Percentiles rank a stretch among this genome's conserved stretches.
Evolutionary conservation across 1,140 invertebrate species (phyloP).

Genomic region (Pseudomyrmex flavicornis): DNA sequence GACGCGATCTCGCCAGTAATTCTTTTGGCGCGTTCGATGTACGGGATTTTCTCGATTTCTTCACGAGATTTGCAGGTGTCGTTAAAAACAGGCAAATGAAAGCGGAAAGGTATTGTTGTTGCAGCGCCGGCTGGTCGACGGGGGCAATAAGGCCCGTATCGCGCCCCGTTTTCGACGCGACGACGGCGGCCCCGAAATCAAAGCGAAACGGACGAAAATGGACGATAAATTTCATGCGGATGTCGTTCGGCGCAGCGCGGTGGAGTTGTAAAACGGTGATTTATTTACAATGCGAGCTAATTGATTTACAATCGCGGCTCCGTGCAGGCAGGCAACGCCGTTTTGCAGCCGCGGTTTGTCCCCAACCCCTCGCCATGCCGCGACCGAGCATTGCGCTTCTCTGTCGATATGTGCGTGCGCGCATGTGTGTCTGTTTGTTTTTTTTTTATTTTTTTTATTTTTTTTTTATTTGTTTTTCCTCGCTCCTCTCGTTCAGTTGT

Average conservation of each 20-base stretch:
- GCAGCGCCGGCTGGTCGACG: neutral
- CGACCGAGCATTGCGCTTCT: slow-evolving; percentile 15
- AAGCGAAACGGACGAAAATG: slow-evolving; percentile 76
- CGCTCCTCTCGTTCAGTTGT: slow-evolving; percentile 22
- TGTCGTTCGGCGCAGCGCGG: slow-evolving; percentile 76
- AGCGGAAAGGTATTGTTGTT: neutral
- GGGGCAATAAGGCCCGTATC: slow-evolving; percentile 24
- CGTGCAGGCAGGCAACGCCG: slow-evolving; percentile 67
- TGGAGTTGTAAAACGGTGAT: slow-evolving; percentile 83
- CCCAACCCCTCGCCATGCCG: slow-evolving; percentile 8
- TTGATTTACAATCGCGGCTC: slow-evolving; percentile 83
- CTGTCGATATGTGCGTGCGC: neutral
- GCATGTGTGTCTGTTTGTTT: too few relatives aligned
- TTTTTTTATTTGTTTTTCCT: neutral
- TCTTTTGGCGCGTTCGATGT: too few relatives aligned
- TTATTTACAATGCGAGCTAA: slow-evolving; percentile 84
- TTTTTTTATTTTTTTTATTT: neutral
- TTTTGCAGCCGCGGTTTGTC: slow-evolving; percentile 48
- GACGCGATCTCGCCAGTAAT: too few relatives aligned
- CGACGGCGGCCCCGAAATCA: slow-evolving; percentile 57
- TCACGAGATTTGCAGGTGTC: neutral
- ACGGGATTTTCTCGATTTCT: neutral
- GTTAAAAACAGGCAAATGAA: neutral
- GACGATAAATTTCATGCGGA: slow-evolving; percentile 83
- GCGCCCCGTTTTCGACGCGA: neutral